Percentiles rank a stretch among this genome's conserved stretches.
Conservation (phyloP, 1,140 invertebrate species). For the Drosophila chauvacae region DNA sequence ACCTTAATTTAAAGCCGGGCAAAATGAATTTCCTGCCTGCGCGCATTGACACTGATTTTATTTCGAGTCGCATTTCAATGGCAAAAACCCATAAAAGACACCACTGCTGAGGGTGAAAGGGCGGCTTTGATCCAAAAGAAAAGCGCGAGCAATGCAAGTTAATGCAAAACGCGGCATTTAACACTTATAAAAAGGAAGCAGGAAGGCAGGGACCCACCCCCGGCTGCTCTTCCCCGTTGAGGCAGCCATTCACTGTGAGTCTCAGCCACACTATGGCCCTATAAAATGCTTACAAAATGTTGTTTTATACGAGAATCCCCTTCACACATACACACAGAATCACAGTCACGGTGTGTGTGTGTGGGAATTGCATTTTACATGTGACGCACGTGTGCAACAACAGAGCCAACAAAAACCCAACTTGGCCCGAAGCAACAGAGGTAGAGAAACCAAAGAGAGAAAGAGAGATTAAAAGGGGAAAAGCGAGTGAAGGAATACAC, state of each 20-base stretch:
- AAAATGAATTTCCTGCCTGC: slow-evolving; percentile 67
- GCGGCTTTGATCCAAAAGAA: slow-evolving; percentile 12
- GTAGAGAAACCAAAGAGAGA: slow-evolving; percentile 19
- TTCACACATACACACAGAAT: slow-evolving; percentile 10
- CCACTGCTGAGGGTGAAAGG: slow-evolving; percentile 5
- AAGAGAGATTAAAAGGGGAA: neutral
- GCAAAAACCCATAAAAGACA: slow-evolving; percentile 59
- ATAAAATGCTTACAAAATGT: slow-evolving; percentile 83
- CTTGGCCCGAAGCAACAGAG: slow-evolving; percentile 55
- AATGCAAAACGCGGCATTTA: slow-evolving; percentile 82
- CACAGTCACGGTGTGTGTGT: slow-evolving; percentile 11
- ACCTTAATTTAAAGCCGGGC: slow-evolving; percentile 22
- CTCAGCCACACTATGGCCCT: slow-evolving; percentile 67
- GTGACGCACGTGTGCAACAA: slow-evolving; percentile 72
- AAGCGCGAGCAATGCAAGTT: slow-evolving; percentile 59
- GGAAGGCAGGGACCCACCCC: neutral
- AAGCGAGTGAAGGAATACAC: slow-evolving; percentile 12
- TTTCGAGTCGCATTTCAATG: slow-evolving; percentile 68
- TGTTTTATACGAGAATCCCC: slow-evolving; percentile 70
- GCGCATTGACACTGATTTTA: slow-evolving; percentile 80
- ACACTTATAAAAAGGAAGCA: slow-evolving; percentile 72
- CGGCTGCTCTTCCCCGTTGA: slow-evolving; percentile 4
- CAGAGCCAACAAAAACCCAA: slow-evolving; percentile 50
- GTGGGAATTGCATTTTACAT: slow-evolving; percentile 75
- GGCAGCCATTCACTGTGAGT: slow-evolving; percentile 49